These are phyloP conservation scores for Eciton burchellii DNA, from an alignment of 1,140 invertebrate genomes.

Conservation along the genomic window DNA sequence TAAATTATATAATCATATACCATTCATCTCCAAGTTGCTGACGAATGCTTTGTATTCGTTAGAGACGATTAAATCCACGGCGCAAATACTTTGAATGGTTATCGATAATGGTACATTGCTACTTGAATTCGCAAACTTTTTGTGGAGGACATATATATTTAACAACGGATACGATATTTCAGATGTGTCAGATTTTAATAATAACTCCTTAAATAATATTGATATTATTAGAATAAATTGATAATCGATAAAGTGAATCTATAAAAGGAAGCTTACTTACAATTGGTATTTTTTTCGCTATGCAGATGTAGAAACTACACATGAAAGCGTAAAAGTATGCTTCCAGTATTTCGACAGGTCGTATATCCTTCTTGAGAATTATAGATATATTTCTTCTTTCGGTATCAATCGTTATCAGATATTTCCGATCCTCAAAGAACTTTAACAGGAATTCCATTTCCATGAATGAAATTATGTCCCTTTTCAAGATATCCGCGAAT, in stretches of 20 bases:
- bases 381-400: conserved; percentile 83
- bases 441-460: conserved; percentile 79
- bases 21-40: conserved; percentile 80
- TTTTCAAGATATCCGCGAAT: conserved; percentile 84
- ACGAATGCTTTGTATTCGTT: conserved; percentile 85
- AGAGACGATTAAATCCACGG: conserved; percentile 62
- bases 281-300: conserved; percentile 56
- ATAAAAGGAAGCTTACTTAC: conserved; percentile 59
- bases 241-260: not conserved
- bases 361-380: conserved; percentile 82
- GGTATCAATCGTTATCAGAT: conserved; percentile 84
- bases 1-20: conserved; percentile 68
- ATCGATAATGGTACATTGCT: conserved; percentile 36
- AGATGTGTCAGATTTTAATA: conserved; percentile 49
- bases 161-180: conserved; percentile 69
- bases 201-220: conserved; percentile 43
- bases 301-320: conserved; percentile 78
- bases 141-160: conserved; percentile 62
- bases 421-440: conserved; percentile 83
- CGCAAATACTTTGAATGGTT: conserved; percentile 62
- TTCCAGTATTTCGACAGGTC: conserved; percentile 82
- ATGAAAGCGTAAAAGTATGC: conserved; percentile 86
- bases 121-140: conserved; percentile 71
- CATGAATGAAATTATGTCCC: conserved; percentile 73
- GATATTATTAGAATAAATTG: not conserved